Evolutionary conservation across 2,797 vertebrate species (phyloP), one percentile per base, ranked within the genome.

Genomic region (Micropoecilia bifurca): DNA sequence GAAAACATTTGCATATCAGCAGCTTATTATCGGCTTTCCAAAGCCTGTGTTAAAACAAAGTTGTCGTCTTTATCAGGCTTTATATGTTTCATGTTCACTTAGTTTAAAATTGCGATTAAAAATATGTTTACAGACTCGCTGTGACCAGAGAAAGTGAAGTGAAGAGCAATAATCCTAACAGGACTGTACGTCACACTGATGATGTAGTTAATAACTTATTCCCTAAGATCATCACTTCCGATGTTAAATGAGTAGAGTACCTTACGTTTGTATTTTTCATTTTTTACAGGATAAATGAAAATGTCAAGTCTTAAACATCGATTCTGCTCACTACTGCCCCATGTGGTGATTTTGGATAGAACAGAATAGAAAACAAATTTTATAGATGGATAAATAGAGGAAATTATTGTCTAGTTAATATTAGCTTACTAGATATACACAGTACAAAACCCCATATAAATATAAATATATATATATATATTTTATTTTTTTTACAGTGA

Each of bases 271-370:
- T 50, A 69, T 3, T 75, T 4, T 76, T 13, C n/a, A 83, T 91
- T n/a, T 91, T 85, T 79, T 36, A 41, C 46, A 48, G 18, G 73
- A 74, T 88, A 87, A 75, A 73, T 33, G 43, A 87, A 88, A 76
- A 75, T 39, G 43, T 80, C 81, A 87, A 74, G 6, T 36, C n/a
- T 68, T 36, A 14, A 84, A 82, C 87, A 12, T 39, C 36, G 16
- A 47, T 28, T 71, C 1, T n/a, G 69, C 84, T 89, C 87, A 0
- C 79, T 75, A 75, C 25, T 75, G 90, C 90, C 90, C 84, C 90
- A 6, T 0, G 77, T 39, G 89, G 91, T 43, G n/a, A 2, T 13
- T 71, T 14, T 71, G 20, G 13, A 28, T 28, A 30, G 2, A 45
- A 28, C 25, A 71, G n/a, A 45, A 28, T 6, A 71, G 6, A 71